Base-by-base conservation (phyloP, 2,113 vertebrate species). In the Lamprotornis superbus region DNA sequence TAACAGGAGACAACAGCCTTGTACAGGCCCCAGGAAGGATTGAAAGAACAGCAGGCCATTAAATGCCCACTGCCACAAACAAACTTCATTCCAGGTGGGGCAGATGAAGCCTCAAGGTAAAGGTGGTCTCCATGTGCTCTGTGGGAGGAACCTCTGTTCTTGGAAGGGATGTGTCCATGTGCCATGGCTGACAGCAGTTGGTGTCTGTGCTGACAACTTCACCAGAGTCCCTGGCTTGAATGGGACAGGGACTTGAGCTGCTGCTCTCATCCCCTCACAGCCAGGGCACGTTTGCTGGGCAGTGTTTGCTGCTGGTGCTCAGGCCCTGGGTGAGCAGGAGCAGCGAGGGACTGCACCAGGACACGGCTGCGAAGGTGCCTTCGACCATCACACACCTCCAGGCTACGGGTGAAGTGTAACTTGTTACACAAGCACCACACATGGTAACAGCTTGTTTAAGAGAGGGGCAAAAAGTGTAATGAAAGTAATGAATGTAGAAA, bases 21-120 rank as follows among this genome's bases (percentile, higher is more conserved):
- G 1, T 2, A 6, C 30, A 52, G 52, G 76, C 33, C 39, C 33
- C 59, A 37, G 57, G 27, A 39, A 24, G 0, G 0, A 37, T 0
- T 9, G 20, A 30, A 67, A 25, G 19, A 59, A 27, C 73, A 82
- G 63, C 35, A 46, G 63, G 49, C 24, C 5, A 0, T 1, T 3
- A 60, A 50, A 37, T 5, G 4, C 55, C 30, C 13, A 5, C 25
- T 39, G 53, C 49, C 40, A 39, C 49, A 42, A 21, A 69, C 1
- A 2, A 55, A 20, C 27, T 68, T 28, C 31, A 40, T 27, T 31
- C 21, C n/a, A 16, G 16, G 31, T 23, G 12, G 3, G 14, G 63
- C 5, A 46, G 46, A 16, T 7, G 64, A 46, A 56, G 64, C 7
- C 56, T 28, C n/a, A 17, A 18, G 35, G 17, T 47, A 64, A 42